Conservation (phyloP, 1,140 invertebrate genomes). For the Drosophila suzukii region DNA sequence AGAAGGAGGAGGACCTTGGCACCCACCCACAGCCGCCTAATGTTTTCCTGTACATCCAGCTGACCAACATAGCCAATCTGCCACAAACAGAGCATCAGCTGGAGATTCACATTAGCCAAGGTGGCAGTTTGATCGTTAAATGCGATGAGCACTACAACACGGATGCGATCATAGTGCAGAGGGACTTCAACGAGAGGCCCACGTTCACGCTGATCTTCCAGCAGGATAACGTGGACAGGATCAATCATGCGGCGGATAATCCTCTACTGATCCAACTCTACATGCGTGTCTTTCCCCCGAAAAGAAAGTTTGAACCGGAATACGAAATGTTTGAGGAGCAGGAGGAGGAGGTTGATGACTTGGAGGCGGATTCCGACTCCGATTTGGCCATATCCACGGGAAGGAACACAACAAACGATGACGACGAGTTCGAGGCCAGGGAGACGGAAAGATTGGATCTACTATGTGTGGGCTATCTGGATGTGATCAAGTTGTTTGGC, state of each 20-base stretch:
- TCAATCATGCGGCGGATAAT: conserved; percentile 68
- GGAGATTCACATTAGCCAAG: conserved; percentile 23
- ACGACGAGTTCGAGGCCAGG: neutral
- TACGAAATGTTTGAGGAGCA: neutral
- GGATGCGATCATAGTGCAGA: conserved; percentile 46
- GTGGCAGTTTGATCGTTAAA: conserved; percentile 39
- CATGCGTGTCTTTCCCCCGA: conserved; percentile 21
- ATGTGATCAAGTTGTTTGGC: conserved; percentile 67
- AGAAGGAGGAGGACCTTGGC: neutral
- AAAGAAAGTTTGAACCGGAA: neutral
- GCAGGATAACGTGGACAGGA: conserved; percentile 67
- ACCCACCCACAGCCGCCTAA: conserved; percentile 47
- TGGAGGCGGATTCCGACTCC: neutral
- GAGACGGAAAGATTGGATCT: conserved; percentile 18
- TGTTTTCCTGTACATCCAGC: conserved; percentile 61
- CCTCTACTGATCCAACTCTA: conserved; percentile 61
- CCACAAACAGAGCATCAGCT: conserved; percentile 8
- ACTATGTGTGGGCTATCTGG: conserved; percentile 62
- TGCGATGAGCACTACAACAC: conserved; percentile 61
- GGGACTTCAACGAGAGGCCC: conserved; percentile 43
- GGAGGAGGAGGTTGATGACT: neutral
- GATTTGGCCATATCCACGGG: neutral
- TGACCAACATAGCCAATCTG: conserved; percentile 23
- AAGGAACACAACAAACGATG: neutral
- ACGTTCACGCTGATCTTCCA: conserved; percentile 67